Evolutionary conservation across 2,888 invertebrate species (phyloP), one percentile per base, ranked within the genome.

Genomic region (Lithophane leautieri): DNA sequence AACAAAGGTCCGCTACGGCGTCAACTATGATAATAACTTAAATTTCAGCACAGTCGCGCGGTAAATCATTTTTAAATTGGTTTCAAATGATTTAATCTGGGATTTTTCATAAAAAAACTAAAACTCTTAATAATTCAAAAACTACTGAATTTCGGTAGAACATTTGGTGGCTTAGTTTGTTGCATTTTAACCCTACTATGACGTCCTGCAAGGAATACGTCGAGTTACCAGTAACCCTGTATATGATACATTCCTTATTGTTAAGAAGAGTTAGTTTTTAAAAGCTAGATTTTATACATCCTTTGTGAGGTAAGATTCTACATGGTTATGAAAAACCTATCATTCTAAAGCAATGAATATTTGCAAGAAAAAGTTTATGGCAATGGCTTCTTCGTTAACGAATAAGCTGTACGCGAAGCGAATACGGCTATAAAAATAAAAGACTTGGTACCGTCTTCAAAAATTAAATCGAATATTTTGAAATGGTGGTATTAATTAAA

Each of bases 251-350:
- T 69, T 83, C 54, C 68, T 54, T 65, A 68, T 28, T 54, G 19
- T 60, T 72, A 61, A 28, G 58, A 70, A 79, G 12, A 60, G 54
- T 65, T 78, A 56, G 69, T 83, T 58, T 83, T 58, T 50, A 60
- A 65, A 58, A 70, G 67, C 50, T 75, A 71, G 60, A 52, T 83
- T 67, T 52, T 52, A 54, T 77, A 78, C 19, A 34, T 60, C 28
- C 72, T 8, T 67, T 63, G 34, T 40, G 56, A 67, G 22, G 7
- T 60, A 73, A 11, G 9, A 58, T n/a, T 28, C 40, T 47, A 47
- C 6, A 47, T 40, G 16, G 16, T 50, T 58, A 44, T 75, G 34
- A 44, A 42, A 77, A 50, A 1, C 11, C 3, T 42, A 56, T n/a
- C 8, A n/a, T 50, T 22, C 4, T 25, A 52, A 16, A 19, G 16